A percentile compares a stretch with the other conserved stretches of the same genome.
These are phyloP conservation scores for Oryzias curvinotus DNA, from an alignment of 2,113 vertebrate genomes.

Conservation along the genomic window DNA sequence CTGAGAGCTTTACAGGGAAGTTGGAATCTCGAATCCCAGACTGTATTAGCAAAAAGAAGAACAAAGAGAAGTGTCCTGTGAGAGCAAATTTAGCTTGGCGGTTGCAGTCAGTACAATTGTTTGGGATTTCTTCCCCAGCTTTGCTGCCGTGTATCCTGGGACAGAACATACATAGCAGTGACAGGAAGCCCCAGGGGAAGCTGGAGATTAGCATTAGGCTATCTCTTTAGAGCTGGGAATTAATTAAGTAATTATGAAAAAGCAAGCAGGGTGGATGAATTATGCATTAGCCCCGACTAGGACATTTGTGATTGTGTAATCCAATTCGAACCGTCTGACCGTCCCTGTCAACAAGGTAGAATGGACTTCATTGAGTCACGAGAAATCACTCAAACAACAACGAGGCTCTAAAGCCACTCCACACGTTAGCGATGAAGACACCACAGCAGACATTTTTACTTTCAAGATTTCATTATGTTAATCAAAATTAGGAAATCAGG, in stretches of 20 bases:
- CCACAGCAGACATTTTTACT: conserved; percentile 37
- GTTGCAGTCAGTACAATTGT: conserved; percentile 39
- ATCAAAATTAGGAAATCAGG: conserved; percentile 74
- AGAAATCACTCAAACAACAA: neutral
- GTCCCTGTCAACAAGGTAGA: conserved; percentile 61
- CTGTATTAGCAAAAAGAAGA: conserved; percentile 33
- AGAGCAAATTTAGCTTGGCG: conserved; percentile 63
- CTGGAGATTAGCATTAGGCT: conserved; percentile 67
- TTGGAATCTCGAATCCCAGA: conserved; percentile 25
- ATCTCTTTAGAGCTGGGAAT: conserved; percentile 75
- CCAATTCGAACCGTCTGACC: conserved; percentile 67
- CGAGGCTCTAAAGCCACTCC: conserved; percentile 16
- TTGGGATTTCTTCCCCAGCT: conserved; percentile 53
- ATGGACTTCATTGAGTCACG: conserved; percentile 12
- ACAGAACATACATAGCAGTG: conserved; percentile 60
- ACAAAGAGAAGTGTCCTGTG: conserved; percentile 35
- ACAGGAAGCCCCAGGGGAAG: conserved; percentile 53
- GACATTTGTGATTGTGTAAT: conserved; percentile 80
- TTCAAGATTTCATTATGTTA: conserved; percentile 64
- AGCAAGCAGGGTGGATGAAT: conserved; percentile 69
- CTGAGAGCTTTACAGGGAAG: conserved; percentile 27
- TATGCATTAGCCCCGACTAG: conserved; percentile 80
- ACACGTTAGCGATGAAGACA: conserved; percentile 37
- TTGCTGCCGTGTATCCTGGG: conserved; percentile 60
- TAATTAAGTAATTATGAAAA: conserved; percentile 84